Conservation (phyloP, 2,113 vertebrate genomes). For the Chaetura pelagica region DNA sequence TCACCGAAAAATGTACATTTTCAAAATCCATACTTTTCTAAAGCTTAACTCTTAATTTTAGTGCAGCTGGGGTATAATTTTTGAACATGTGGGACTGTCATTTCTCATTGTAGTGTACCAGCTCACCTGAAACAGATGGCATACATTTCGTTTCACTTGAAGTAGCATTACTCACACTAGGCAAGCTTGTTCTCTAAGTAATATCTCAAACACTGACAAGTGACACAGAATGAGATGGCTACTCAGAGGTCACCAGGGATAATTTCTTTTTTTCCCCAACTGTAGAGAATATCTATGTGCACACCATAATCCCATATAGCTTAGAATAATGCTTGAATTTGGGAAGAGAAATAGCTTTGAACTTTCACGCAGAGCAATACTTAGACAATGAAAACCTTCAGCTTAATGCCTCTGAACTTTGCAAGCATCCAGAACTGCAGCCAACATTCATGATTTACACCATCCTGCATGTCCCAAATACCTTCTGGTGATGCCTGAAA, state of each 20-base stretch:
- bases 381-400: neutral
- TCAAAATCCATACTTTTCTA: neutral
- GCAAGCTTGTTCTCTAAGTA: neutral
- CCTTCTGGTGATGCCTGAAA: neutral
- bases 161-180: neutral
- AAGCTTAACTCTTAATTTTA: neutral
- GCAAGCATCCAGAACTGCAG: neutral
- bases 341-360: slow-evolving; percentile 27
- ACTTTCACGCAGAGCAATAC: neutral
- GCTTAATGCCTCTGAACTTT: neutral
- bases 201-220: neutral
- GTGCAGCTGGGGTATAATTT: neutral
- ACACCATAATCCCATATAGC: neutral
- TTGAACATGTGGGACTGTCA: neutral
- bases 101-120: neutral
- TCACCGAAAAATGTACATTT: neutral
- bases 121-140: neutral
- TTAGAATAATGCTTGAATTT: neutral
- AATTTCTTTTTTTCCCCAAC: neutral
- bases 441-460: neutral
- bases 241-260: neutral
- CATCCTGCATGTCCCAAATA: neutral
- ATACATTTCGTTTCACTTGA: neutral
- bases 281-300: neutral
- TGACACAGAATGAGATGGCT: neutral